A percentile compares a stretch with the other conserved stretches of the same genome.
Evolutionary conservation across 2,113 vertebrate species (phyloP).

Genomic region (Eira barbara): DNA sequence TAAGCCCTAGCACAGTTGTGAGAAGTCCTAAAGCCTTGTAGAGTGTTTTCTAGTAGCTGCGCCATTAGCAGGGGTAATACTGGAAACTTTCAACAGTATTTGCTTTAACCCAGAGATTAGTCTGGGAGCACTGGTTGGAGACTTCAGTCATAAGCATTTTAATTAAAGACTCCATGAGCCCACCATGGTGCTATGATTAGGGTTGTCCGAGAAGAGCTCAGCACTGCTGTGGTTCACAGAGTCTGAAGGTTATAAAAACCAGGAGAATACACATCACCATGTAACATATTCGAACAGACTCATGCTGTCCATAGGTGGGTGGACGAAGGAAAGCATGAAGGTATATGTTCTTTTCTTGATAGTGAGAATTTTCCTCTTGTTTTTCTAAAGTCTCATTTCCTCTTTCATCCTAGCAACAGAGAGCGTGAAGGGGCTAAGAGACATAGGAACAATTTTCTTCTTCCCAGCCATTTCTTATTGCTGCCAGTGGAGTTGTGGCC

Average conservation of each 20-base stretch:
- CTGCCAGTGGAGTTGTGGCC: background rate
- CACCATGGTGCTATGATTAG: background rate
- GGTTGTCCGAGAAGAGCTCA: background rate
- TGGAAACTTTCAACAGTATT: background rate
- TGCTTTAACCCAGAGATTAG: background rate
- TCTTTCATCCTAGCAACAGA: background rate
- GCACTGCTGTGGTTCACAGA: background rate
- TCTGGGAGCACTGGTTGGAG: background rate
- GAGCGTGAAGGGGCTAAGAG: background rate
- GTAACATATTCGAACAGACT: background rate
- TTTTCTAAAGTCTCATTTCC: background rate
- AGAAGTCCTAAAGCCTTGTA: background rate
- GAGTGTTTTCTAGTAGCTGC: background rate
- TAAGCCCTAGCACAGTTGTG: background rate
- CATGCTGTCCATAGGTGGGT: fast-evolving
- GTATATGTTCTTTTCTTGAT: background rate
- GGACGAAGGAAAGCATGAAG: background rate
- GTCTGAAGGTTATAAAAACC: background rate
- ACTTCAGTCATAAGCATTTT: slow-evolving; percentile 6
- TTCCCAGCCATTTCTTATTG: background rate
- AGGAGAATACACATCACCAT: background rate
- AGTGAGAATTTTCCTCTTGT: background rate
- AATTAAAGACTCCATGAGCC: background rate
- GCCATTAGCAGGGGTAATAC: background rate
- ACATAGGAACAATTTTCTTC: background rate